Evolutionary conservation across 2,888 invertebrate genomes (phyloP), one percentile per base, ranked within the genome.

Genomic region (Subacronicta megacephala): DNA sequence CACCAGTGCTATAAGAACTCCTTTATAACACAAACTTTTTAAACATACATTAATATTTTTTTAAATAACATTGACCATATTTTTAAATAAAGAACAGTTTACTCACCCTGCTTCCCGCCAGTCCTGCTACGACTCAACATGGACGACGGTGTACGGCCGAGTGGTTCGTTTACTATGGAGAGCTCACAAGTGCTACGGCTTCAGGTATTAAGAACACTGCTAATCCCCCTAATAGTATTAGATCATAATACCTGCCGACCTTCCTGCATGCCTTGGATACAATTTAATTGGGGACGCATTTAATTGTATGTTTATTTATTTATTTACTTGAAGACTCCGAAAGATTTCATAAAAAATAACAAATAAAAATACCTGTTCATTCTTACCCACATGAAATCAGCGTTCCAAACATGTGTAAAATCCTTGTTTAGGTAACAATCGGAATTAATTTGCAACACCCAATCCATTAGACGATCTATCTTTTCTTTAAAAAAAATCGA

Each of bases 111-210:
- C 72, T 70, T 65, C 66, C 65, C 61, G 54, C 60, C 45, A 47
- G 43, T 46, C 44, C 45, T 43, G 41, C 42, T 59, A 76, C 84
- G 83, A 80, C 79, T 72, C 60, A 61, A 68, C 75, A 55, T 63
- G 55, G 72, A 72, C 58, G 72, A 59, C 77, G 77, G 69, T 69
- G 31, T 69, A 60, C 74, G 70, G 62, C 68, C 71, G 80, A 86
- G 78, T 88, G 87, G 49, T 73, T 53, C 53, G 44, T 58, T 42
- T 51, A 41, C 49, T 36, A 29, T 53, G 13, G 90, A 91, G 72
- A 63, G 78, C 91, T 72, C 77, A 80, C 84, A 89, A 92, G 89
- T 91, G 90, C 85, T 52, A 64, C 79, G 92, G 92, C 91, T 92
- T 93, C 92, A 55, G 46, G 85, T 84, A 89, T 90, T 90, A 90